Base-by-base conservation (phyloP, 2,113 vertebrate species). In the Butorides virescens region DNA sequence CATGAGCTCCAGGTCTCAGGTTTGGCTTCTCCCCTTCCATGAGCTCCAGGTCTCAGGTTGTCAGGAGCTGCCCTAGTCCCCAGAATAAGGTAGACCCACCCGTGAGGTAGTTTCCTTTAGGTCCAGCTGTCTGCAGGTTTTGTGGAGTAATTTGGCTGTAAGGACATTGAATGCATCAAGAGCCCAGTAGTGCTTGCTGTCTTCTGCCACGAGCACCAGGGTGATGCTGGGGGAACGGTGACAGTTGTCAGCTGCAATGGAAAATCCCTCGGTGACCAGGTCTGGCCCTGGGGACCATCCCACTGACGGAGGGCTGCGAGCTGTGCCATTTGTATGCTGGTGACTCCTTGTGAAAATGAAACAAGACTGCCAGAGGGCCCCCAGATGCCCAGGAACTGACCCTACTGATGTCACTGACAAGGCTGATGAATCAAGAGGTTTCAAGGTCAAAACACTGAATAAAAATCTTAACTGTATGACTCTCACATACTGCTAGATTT, bases 361-460 rank as follows among this genome's bases (percentile, higher is more conserved):
- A 90, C 12, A 29, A 34, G 61, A 16, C 25, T 56, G 59, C 59
- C 59, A 36, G 56, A 58, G 39, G 22, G 5, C 52, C 62, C 46
- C 85, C 46, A 42, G 39, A 15, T 34, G 36, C 56, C n/a, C 18
- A 49, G 63, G 65, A 55, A 91, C 55, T 58, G 72, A 80, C 47
- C 53, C 73, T 39, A n/a, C 70, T 82, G 71, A 42, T 67, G 74
- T 50, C 56, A 79, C 52, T 49, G 89, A 87, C 71, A 86, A 44
- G 25, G 47, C 52, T 42, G 52, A 79, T 62, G 49, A 93, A 93
- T 47, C 67, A 63, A 78, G 55, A 88, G 78, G 59, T 90, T 92
- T 93, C 91, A 96, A 97, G 93, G 93, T 97, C 96, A 92, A 94
- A 94, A 76, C 29, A 59, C 66, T 81, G 89, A 96, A 91, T 66